Evolutionary conservation across 2,888 invertebrate genomes (phyloP), one percentile per base, ranked within the genome.

Genomic region (Zhengitettix transpicula): DNA sequence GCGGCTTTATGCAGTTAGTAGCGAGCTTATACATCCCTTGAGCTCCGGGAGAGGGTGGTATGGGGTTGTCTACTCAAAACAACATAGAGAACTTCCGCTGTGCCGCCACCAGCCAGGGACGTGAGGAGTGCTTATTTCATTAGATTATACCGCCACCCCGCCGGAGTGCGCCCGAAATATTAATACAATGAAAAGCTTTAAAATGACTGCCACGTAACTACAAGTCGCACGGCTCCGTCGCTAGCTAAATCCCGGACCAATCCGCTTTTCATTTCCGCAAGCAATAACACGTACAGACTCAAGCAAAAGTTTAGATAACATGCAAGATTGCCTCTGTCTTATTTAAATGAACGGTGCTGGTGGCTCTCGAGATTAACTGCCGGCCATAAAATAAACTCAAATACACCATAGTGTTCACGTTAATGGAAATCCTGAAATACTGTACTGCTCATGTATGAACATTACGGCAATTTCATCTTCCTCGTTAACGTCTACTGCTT

Each of bases 11-110:
- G 63, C 63, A 63, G 63, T 60, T 60, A 63, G 61, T 59, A 61
- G 59, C 61, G 56, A 58, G 61, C 61, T 61, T 61, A 61, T 58
- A 58, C 28, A 58, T 42, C 52, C 40, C 51, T 40, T 58, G 44
- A 47, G 47, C 47, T 47, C 47, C 14, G 14, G 14, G 12, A 12
- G 47, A 12, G 47, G 57, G 52, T 41, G 73, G 71, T 54, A n/a
- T 47, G 58, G 58, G 56, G 40, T 41, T 55, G 61, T 52, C 28
- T 54, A 55, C 61, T 59, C 61, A 59, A 59, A 59, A 61, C 61
- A 61, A 61, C 60, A 60, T 44, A 55, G 55, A 2, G 47, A 28
- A 28, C 5, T 47, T 14, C 17, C 42, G n/a, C 57, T 12, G 14
- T n/a, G 51, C 47, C 56, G 40, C 44, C 57, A 42, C 57, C 51